A percentile compares a stretch with the other conserved stretches of the same genome.
phyloP scores from a whole-genome alignment of 2,797 vertebrate genomes.

The Lepidocolaptes lacrymiger region DNA sequence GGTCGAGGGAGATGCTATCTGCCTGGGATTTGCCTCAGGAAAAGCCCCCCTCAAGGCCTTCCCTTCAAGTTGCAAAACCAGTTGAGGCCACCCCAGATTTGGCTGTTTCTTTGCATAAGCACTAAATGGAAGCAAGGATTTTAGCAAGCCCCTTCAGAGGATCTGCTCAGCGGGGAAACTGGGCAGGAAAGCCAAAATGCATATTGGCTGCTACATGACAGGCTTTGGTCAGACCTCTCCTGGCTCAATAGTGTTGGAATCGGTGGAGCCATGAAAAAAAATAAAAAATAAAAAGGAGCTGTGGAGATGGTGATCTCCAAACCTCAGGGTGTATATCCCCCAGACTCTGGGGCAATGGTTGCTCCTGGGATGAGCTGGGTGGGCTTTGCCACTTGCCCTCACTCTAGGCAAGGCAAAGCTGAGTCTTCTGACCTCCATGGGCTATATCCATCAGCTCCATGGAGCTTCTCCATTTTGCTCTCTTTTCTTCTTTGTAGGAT shows the following conservation, averaged over 20 bases:
- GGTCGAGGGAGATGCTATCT: not conserved
- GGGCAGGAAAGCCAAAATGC: not conserved
- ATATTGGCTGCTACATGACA: accelerated
- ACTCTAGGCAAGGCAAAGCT: not conserved
- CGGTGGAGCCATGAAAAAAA: not conserved
- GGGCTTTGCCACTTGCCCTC: not conserved
- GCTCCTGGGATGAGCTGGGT: not conserved
- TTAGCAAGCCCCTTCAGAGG: not conserved
- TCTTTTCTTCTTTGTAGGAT: not conserved
- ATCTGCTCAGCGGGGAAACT: accelerated
- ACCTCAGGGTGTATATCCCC: accelerated
- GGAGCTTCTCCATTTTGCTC: not conserved
- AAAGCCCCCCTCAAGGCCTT: not conserved
- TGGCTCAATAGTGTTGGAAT: accelerated
- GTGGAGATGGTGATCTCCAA: not conserved
- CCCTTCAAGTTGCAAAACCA: slow-evolving; percentile 34
- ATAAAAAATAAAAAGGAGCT: not conserved
- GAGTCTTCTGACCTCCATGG: not conserved
- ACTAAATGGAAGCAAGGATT: not conserved
- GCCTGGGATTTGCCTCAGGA: slow-evolving; percentile 15
- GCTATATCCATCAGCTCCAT: not conserved
- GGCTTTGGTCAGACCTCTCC: not conserved
- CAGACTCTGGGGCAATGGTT: not conserved
- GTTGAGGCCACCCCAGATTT: slow-evolving; percentile 47
- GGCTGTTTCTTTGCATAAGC: not conserved